These are phyloP conservation scores for Pica pica DNA, from an alignment of 2,113 vertebrate species.

Conservation along the genomic window DNA sequence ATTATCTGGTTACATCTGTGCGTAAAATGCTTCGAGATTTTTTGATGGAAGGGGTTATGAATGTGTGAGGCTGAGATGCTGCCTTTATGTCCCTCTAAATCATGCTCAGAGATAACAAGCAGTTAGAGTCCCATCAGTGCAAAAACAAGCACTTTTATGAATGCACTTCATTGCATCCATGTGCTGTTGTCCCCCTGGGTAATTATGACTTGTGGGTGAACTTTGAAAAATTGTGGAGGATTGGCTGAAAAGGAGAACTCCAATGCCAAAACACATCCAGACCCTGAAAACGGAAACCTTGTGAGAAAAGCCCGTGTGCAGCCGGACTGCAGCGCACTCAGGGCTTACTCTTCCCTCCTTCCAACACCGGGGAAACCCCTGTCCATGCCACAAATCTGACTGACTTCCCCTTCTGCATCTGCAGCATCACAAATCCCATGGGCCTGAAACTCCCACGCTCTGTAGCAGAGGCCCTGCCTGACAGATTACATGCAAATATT, in stretches of 20 bases:
- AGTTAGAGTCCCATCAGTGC: not conserved
- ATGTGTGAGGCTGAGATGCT: slow-evolving; percentile 35
- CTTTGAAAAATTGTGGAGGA: not conserved
- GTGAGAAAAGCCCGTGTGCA: not conserved
- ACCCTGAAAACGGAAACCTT: not conserved
- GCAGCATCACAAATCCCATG: slow-evolving; percentile 8
- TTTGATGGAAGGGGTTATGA: slow-evolving; percentile 37
- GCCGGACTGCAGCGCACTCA: not conserved
- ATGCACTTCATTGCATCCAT: slow-evolving; percentile 38
- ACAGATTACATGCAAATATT: slow-evolving; percentile 45
- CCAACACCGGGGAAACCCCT: not conserved
- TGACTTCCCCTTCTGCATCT: slow-evolving; percentile 42
- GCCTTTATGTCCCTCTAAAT: slow-evolving; percentile 33
- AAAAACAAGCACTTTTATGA: slow-evolving; percentile 1
- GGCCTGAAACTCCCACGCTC: slow-evolving; percentile 34
- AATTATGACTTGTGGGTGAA: slow-evolving; percentile 45
- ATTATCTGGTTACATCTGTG: slow-evolving; percentile 48
- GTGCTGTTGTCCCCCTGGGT: slow-evolving; percentile 7
- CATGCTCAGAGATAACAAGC: slow-evolving; percentile 28
- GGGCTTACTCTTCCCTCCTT: not conserved
- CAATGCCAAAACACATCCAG: not conserved
- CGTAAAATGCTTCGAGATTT: slow-evolving; percentile 18
- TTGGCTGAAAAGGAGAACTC: not conserved
- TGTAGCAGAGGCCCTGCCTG: not conserved
- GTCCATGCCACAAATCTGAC: not conserved